Evolutionary conservation across 2,113 vertebrate species (phyloP).

Genomic region (Dissostichus mawsoni): DNA sequence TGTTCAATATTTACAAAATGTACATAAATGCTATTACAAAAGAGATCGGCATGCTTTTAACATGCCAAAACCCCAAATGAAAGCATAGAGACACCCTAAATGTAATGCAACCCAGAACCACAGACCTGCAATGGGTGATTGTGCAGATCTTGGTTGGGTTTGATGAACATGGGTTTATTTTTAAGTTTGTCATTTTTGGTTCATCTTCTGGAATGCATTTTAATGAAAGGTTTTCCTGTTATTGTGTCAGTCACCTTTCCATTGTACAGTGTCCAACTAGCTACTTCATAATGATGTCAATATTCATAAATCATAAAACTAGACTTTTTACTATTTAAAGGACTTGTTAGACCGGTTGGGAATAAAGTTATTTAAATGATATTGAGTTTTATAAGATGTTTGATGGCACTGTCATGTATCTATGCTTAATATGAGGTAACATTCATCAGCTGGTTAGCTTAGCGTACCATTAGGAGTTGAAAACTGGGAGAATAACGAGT

Average conservation of each 20-base stretch:
- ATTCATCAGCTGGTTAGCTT: not conserved
- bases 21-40: conserved; percentile 22
- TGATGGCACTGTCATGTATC: not conserved
- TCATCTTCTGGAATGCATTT: not conserved
- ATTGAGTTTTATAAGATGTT: not conserved
- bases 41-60: not conserved
- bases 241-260: not conserved
- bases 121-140: not conserved
- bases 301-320: not conserved
- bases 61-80: not conserved
- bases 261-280: not conserved
- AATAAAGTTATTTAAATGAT: not conserved
- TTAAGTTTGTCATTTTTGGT: not conserved
- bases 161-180: not conserved
- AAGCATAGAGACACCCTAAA: conserved; percentile 6
- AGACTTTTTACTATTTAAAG: not conserved
- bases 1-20: conserved; percentile 56
- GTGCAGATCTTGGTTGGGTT: not conserved
- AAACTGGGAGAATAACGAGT: not conserved
- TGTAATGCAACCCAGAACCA: conserved; percentile 15
- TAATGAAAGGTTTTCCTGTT: not conserved
- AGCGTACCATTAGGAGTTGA: not conserved
- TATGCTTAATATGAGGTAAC: not conserved
- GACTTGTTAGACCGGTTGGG: not conserved
- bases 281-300: not conserved